Base-by-base conservation (phyloP, 2,797 vertebrate species). In the Rallus crepitans region DNA sequence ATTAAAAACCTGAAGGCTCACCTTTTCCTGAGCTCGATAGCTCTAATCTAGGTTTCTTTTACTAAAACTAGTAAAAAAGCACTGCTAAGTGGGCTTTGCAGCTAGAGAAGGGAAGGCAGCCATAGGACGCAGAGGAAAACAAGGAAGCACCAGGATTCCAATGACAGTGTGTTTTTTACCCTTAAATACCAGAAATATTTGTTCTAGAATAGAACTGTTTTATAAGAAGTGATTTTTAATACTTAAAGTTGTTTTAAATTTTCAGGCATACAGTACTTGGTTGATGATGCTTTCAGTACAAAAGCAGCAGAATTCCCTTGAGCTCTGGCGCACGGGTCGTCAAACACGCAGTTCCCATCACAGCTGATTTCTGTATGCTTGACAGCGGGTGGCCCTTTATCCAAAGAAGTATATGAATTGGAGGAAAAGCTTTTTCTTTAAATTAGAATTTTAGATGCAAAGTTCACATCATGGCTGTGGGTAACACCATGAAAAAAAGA, bases 31-130 rank as follows among this genome's bases (percentile, higher is more conserved):
- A 40, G 53, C 56, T 87, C 72, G 24, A 55, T 72, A 80, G 73
- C 50, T 84, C 93, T 89, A 69, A 68, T 87, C 84, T 96, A 93
- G 83, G 64, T 93, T 94, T 94, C 39, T 95, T 93, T 97, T 94
- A 82, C 37, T 90, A 82, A 71, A 73, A 64, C 21, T 30, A 18
- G 28, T 28, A 47, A 73, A 77, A 69, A 73, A 73, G 59, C 66
- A 96, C 90, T 91, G 84, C 90, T 78, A 65, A 20, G 39, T 47
- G 81, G 65, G 37, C 31, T 90, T 89, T 61, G 75, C 63, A 81
- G n/a, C 52, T n/a, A 33, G 86, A 77, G 59, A 40, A 59, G 30
- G 28, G 77, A 82, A 69, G 89, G 81, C 87, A 55, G 79, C 79
- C 39, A 28, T n/a, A 55, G 73, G 86, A 80, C 40, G 35, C 60